Base-by-base conservation (phyloP, 2,797 vertebrate genomes). In the Crax fasciolata region DNA sequence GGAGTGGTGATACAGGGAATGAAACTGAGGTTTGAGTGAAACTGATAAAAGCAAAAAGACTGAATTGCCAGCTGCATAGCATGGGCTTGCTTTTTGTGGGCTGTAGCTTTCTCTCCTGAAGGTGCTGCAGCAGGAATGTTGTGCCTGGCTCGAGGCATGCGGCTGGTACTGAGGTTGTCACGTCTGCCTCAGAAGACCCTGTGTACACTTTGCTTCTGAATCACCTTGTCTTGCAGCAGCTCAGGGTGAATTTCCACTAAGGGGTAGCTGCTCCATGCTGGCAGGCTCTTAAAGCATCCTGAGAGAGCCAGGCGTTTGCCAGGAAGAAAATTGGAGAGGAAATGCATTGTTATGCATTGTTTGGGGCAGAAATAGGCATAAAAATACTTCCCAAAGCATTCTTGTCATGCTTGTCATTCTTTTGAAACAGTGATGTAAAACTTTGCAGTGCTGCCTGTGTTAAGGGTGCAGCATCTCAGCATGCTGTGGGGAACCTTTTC, bases 401-500 rank as follows among this genome's bases (percentile, higher is more conserved):
- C 18, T 16, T 88, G 39, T 76, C 0, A 0, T 38, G 30, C 30
- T 10, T 35, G 35, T 35, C 35, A 35, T 35, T 41, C 25, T 30
- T 70, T 68, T 62, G 76, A 86, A 92, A 80, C 2, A 54, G 30
- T 12, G 49, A 61, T 75, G 30, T 87, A 46, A 75, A 87, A 54
- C 24, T 54, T 51, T 14, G 30, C 25, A 68, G 39, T 65, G 91
- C 66, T 81, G 48, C 52, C 27, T 66, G 46, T 41, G 27, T 72
- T 38, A 23, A 14, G 54, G 44, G 32, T 35, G 39, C 32, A 66
- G 5, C 15, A 7, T 84, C 76, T 76, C 55, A 38, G 52, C n/a
- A 5, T 0, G 0, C 27, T 35, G 17, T 6, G 2, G n/a, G 11
- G 27, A 73, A 19, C 32, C 13, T 10, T 41, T 52, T 74, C 23